These are phyloP conservation scores for Pseudomugil tenellus DNA, from an alignment of 2,797 vertebrate genomes.

Conservation along the genomic window DNA sequence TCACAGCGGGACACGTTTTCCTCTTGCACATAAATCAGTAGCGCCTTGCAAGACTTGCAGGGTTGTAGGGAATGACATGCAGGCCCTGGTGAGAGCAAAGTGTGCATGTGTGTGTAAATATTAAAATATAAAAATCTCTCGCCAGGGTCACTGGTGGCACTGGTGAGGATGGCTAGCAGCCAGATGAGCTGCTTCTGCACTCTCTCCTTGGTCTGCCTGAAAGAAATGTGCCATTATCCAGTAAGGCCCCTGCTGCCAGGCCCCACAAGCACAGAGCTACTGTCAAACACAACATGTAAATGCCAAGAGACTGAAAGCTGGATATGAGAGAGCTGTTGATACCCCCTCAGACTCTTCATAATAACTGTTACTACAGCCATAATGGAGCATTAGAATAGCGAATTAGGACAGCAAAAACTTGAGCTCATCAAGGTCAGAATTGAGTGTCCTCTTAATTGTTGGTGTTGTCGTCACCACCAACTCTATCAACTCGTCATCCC, in stretches of 20 bases:
- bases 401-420: conserved; percentile 8
- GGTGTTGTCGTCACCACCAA: neutral
- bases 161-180: conserved; percentile 68
- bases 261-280: conserved; percentile 49
- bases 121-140: conserved; percentile 73
- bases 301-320: conserved; percentile 50
- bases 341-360: conserved; percentile 53
- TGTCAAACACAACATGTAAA: conserved; percentile 55
- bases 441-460: neutral
- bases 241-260: conserved; percentile 44
- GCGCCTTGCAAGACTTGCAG: conserved; percentile 49
- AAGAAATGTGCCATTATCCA: conserved; percentile 77
- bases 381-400: conserved; percentile 21
- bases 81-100: conserved; percentile 29
- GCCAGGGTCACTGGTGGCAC: conserved; percentile 59
- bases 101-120: conserved; percentile 55
- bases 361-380: conserved; percentile 37
- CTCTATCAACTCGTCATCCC: neutral
- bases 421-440: neutral
- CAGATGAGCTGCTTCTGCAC: conserved; percentile 60
- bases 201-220: conserved; percentile 40
- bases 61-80: conserved; percentile 19
- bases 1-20: conserved; percentile 52
- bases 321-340: conserved; percentile 39
- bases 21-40: conserved; percentile 51